Conservation (phyloP, 2,888 invertebrate species). For the Eurois occulta region DNA sequence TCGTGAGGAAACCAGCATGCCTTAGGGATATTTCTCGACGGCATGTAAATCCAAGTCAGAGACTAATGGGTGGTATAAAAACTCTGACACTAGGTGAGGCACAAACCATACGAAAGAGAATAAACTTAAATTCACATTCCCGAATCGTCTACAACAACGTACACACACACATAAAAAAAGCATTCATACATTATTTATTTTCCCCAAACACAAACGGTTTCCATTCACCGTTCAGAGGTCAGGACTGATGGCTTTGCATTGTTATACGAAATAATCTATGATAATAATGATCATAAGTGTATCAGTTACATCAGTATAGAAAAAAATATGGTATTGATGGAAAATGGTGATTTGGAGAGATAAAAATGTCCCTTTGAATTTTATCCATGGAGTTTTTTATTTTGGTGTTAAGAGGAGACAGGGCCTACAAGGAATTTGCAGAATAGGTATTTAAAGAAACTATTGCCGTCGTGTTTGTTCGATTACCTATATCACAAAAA, state of each 20-base stretch:
- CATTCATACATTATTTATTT: constrained; percentile 69
- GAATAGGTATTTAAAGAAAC: too few species aligned
- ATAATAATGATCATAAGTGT: constrained; percentile 38
- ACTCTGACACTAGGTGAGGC: too few species aligned
- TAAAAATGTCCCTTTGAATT: constrained; percentile 4
- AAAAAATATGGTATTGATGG: constrained; percentile 4
- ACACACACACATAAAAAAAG: constrained; percentile 24
- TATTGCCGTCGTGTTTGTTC: too few species aligned
- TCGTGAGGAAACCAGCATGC: background rate
- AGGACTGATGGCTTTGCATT: constrained; percentile 26
- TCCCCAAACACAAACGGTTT: constrained; percentile 52
- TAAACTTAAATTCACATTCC: constrained; percentile 1
- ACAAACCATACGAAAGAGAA: background rate
- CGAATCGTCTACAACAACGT: constrained; percentile 51
- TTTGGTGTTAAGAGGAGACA: background rate
- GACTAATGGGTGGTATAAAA: too few species aligned
- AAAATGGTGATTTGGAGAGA: constrained; percentile 31
- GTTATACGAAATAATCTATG: constrained; percentile 38
- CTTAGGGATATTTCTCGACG: background rate
- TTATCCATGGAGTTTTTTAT: constrained; percentile 3
- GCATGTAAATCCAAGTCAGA: too few species aligned
- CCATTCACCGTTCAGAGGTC: constrained; percentile 64
- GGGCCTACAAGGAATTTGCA: too few species aligned
- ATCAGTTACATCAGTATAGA: constrained; percentile 31
- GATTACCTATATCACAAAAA: too few species aligned